Evolutionary conservation across 2,797 vertebrate genomes (phyloP).

Genomic region (Falco naumanni): DNA sequence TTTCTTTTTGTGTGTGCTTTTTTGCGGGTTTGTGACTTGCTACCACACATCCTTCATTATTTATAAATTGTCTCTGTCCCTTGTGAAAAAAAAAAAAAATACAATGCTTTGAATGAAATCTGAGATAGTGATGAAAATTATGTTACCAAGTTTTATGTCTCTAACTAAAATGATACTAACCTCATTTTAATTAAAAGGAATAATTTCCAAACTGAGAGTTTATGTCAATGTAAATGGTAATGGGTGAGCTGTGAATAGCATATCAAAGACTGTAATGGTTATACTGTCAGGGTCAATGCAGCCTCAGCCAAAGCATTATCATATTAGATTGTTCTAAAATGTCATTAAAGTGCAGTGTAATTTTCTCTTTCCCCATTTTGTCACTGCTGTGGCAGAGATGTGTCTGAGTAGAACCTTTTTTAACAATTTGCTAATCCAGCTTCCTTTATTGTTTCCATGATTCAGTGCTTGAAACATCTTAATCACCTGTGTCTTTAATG

Average conservation of each 20-base stretch:
- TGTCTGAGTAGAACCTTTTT: background rate
- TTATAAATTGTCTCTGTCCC: background rate
- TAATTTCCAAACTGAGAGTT: background rate
- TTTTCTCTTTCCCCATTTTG: constrained; percentile 13
- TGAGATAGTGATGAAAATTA: background rate
- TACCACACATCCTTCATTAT: background rate
- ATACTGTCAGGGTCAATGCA: background rate
- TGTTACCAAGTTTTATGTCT: background rate
- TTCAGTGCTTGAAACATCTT: background rate
- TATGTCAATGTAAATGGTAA: background rate
- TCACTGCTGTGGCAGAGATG: background rate
- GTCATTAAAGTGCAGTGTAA: background rate
- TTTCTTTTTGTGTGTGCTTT: background rate
- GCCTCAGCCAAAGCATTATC: background rate
- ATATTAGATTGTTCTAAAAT: background rate
- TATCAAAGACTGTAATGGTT: background rate
- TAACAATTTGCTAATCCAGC: background rate
- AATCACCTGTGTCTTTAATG: background rate
- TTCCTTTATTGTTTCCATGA: background rate
- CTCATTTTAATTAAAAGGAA: background rate
- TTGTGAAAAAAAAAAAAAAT: background rate
- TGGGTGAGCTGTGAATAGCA: background rate
- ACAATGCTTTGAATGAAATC: background rate
- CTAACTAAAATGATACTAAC: background rate
- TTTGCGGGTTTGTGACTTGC: background rate